phyloP scores from a whole-genome alignment of 2,113 vertebrate genomes.

The Alosa alosa region DNA sequence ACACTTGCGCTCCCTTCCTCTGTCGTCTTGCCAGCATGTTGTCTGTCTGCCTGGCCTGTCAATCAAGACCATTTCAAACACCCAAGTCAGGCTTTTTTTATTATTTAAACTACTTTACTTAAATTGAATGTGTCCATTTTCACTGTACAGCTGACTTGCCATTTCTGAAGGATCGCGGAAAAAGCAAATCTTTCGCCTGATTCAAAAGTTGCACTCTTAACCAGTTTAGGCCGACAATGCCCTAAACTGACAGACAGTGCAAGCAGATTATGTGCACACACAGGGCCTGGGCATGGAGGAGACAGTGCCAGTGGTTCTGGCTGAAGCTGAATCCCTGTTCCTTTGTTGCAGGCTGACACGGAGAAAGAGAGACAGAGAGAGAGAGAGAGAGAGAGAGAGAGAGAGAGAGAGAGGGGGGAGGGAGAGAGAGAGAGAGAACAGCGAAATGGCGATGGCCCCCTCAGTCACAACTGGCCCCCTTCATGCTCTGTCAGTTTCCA shows the following conservation, averaged over 20 bases:
- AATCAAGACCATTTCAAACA: neutral
- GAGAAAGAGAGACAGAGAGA: neutral
- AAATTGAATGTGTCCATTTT: neutral
- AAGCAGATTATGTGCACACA: constrained; percentile 1
- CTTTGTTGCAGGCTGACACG: neutral
- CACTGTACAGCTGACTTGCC: neutral
- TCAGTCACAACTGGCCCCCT: constrained; percentile 33
- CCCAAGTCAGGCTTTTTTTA: neutral
- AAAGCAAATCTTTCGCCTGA: neutral
- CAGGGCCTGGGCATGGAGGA: neutral
- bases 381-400: neutral
- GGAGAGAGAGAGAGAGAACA: neutral
- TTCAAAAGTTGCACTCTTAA: neutral
- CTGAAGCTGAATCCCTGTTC: too few species aligned
- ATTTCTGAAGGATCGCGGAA: neutral
- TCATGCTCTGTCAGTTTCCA: constrained; percentile 36
- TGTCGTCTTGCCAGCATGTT: neutral
- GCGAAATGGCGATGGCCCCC: constrained; percentile 16
- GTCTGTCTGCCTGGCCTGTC: neutral
- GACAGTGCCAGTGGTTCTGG: neutral
- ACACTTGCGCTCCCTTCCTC: neutral
- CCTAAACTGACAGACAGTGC: neutral
- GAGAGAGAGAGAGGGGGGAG: too few species aligned
- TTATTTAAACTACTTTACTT: neutral
- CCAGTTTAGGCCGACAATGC: neutral